Evolutionary conservation across 2,888 invertebrate species (phyloP), one percentile per base, ranked within the genome.

Genomic region (Mesoligia furuncula): DNA sequence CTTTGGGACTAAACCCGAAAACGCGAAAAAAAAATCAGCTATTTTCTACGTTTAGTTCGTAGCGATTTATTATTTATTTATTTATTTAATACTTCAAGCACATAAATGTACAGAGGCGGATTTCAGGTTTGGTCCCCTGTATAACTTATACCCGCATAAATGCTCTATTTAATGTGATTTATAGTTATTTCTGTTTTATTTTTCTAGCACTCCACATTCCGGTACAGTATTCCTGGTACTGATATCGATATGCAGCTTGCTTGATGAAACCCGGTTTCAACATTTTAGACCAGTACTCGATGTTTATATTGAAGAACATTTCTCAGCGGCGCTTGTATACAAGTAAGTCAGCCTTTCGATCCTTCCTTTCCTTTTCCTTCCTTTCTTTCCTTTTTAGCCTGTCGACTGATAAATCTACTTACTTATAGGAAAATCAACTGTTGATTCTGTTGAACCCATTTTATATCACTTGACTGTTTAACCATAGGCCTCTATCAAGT

Each of bases 201-300:
- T 3, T 31, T 24, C 90, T 31, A 97, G 98, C 64, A 99, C 99
- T 0, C 98, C 98, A 45, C 98, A 99, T 92, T 99, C 99, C 2
- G 99, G 99, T 54, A 97, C 99, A 36, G 99, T 99, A 48, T 99
- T 99, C 93, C 98, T 99, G 91, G 99, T 99, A 54, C 97, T 99
- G 79, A 99, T 99, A 27, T 98, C 99, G 79, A 99, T 99, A 89
- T 98, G 99, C 94, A 98, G 98, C 92, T 96, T 99, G 36, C 96
- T 99, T 79, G 98, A 99, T 90, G 99, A 99, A 91, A 98, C 98
- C 75, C 98, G 99, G 90, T 99, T 99, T 94, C 99, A 99, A 92
- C 99, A 99, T 92, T 99, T 99, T 94, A 98, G 98, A 87, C 99
- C 99, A 0, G 99, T 99, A 0, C 98, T 99, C 94, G 99, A 99